Conservation (phyloP, 2,797 vertebrate genomes). For the Premnoplex brunnescens region DNA sequence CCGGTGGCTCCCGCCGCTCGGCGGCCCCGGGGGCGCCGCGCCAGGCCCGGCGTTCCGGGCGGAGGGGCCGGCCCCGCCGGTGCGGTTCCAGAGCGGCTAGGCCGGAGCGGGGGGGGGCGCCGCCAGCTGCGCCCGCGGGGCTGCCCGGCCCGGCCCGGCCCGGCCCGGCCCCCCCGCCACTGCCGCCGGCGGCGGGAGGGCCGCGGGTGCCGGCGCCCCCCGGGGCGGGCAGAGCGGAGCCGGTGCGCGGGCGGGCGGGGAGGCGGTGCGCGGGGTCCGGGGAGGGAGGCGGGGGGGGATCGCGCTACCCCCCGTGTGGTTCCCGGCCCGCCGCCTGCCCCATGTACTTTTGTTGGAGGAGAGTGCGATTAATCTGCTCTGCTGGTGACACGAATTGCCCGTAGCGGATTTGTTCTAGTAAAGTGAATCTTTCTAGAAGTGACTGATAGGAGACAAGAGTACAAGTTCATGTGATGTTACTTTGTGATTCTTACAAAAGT, state of each 20-base stretch:
- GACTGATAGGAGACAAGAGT: slow-evolving; percentile 59
- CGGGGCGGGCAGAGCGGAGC: background rate
- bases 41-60: slow-evolving; percentile 59
- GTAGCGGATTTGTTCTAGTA: slow-evolving; percentile 69
- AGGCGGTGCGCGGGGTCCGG: background rate
- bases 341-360: slow-evolving; percentile 52
- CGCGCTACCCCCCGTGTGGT: background rate
- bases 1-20: slow-evolving; percentile 46
- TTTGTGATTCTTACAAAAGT: slow-evolving; percentile 56
- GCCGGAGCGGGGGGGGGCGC: slow-evolving; percentile 40
- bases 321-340: slow-evolving; percentile 11
- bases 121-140: background rate
- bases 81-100: slow-evolving; percentile 64
- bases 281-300: background rate
- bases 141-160: background rate
- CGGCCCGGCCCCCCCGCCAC: background rate
- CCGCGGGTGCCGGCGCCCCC: background rate
- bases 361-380: slow-evolving; percentile 65
- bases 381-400: slow-evolving; percentile 70
- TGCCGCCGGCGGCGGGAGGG: background rate
- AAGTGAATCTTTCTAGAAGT: slow-evolving; percentile 73
- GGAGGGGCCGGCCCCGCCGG: slow-evolving; percentile 43
- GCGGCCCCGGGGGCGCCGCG: slow-evolving; percentile 33
- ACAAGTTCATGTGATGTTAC: slow-evolving; percentile 66
- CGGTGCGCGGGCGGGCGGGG: background rate